A percentile compares a stretch with the other conserved stretches of the same genome.
Conservation (phyloP, 1,140 invertebrate species). For the Planococcus citri region DNA sequence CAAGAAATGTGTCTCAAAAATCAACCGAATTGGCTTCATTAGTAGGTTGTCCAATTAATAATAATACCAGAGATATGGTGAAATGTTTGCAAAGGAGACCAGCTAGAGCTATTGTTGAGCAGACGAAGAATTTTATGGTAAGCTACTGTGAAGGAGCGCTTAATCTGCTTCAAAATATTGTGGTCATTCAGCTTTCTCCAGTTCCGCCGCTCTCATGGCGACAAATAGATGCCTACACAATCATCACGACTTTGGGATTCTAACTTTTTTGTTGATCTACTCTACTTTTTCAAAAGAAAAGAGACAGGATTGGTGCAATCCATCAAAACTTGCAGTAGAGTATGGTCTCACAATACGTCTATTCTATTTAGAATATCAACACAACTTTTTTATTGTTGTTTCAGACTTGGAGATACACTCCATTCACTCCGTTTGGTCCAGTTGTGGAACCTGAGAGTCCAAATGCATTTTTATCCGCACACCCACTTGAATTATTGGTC, state of each 20-base stretch:
- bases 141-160: too few species aligned
- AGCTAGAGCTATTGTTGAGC: slow-evolving; percentile 39
- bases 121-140: neutral
- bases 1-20: slow-evolving; percentile 50
- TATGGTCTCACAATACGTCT: too few species aligned
- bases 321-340: too few species aligned
- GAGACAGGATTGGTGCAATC: too few species aligned
- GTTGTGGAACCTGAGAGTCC: slow-evolving; percentile 39
- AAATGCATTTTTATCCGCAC: slow-evolving; percentile 42
- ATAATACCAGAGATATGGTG: slow-evolving; percentile 43
- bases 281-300: too few species aligned
- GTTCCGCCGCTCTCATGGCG: too few species aligned
- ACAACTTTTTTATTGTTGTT: neutral
- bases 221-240: too few species aligned
- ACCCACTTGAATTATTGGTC: slow-evolving; percentile 39
- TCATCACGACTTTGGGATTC: too few species aligned
- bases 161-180: too few species aligned
- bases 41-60: slow-evolving; percentile 55
- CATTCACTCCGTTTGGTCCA: slow-evolving; percentile 49
- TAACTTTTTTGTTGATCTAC: too few species aligned
- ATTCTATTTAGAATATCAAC: too few species aligned
- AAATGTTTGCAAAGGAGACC: slow-evolving; percentile 53
- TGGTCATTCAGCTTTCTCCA: neutral
- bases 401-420: slow-evolving; percentile 41
- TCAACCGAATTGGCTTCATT: slow-evolving; percentile 47